Percentiles rank a stretch among this genome's conserved stretches.
Evolutionary conservation across 2,888 invertebrate genomes (phyloP).

Genomic region (Drepana falcataria): DNA sequence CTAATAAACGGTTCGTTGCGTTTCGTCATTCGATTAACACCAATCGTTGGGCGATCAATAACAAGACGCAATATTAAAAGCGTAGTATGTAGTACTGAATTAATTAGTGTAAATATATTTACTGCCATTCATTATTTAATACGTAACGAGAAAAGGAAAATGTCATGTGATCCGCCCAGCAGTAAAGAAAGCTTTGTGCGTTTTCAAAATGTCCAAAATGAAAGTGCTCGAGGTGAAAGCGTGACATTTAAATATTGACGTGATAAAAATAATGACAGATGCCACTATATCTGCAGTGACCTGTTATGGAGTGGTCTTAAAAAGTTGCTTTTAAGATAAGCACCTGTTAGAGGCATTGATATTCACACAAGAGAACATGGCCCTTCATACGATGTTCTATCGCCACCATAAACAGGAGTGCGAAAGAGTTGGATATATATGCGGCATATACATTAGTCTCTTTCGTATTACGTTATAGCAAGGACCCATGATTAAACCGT

Average conservation of each 20-base stretch:
- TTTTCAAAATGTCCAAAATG: slow-evolving; percentile 46
- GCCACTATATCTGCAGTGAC: slow-evolving; percentile 7
- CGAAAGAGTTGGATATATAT: too few species aligned
- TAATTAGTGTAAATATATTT: not conserved
- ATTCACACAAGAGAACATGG: too few species aligned
- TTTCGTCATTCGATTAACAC: slow-evolving; percentile 40
- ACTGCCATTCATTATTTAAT: too few species aligned
- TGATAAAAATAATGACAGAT: slow-evolving; percentile 26
- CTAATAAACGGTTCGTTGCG: slow-evolving; percentile 19
- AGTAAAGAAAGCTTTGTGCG: slow-evolving; percentile 38
- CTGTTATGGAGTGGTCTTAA: not conserved
- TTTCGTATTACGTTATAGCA: too few species aligned
- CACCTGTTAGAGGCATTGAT: not conserved
- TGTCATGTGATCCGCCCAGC: slow-evolving; percentile 18
- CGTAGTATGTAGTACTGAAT: not conserved
- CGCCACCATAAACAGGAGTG: too few species aligned
- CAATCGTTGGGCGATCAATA: slow-evolving; percentile 22
- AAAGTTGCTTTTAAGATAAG: not conserved
- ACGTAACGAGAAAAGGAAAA: too few species aligned
- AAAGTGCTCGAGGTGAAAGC: slow-evolving; percentile 56
- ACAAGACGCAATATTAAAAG: slow-evolving; percentile 25
- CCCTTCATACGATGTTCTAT: too few species aligned
- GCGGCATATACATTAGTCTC: too few species aligned
- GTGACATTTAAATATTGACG: slow-evolving; percentile 48
- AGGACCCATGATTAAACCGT: too few species aligned